Evolutionary conservation across 2,113 vertebrate genomes (phyloP), one percentile per base, ranked within the genome.

Genomic region (Leptocoma aspasia): DNA sequence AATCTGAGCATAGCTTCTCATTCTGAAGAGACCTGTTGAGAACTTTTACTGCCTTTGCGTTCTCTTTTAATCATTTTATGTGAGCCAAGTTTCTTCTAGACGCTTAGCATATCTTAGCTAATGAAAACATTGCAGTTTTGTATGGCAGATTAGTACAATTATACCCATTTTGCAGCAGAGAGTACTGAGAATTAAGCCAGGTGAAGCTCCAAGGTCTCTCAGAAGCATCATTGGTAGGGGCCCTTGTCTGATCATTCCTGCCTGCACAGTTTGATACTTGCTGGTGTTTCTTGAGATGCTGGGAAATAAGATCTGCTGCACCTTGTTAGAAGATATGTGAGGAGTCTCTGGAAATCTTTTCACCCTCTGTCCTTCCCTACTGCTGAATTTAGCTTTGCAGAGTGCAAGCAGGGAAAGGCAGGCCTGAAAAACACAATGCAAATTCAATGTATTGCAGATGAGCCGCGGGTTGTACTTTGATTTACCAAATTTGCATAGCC

Each of bases 401-500:
- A 92, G 33, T 31, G 57, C 37, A 80, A 69, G 22, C 5, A 83
- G 42, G 33, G 44, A 80, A 92, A 66, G 33, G 31, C 61, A 85
- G 37, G 39, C 17, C 35, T 75, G 68, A 64, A 60, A 82, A 95
- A 90, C 30, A 53, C 30, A 64, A 94, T 44, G 27, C 37, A 78
- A 83, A 78, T 81, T 70, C 72, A 78, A 3, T 28, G 59, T 78
- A 26, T 47, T 84, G 60, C 37, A 89, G 52, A 59, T 81, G 80
- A 83, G 81, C 57, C 82, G 59, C 0, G 0, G 50, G 28, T 83
- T 70, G 33, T 89, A 44, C 52, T 78, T 81, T 75, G 83, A 95
- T 93, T 77, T 78, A 75, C 53, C 33, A 15, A 78, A 93, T 86
- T 89, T 92, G 76, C 91, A 95, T 93, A 86, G 44, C 41, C 44